phyloP scores from a whole-genome alignment of 2,888 invertebrate genomes.

The Drosophila setosimentum region DNA sequence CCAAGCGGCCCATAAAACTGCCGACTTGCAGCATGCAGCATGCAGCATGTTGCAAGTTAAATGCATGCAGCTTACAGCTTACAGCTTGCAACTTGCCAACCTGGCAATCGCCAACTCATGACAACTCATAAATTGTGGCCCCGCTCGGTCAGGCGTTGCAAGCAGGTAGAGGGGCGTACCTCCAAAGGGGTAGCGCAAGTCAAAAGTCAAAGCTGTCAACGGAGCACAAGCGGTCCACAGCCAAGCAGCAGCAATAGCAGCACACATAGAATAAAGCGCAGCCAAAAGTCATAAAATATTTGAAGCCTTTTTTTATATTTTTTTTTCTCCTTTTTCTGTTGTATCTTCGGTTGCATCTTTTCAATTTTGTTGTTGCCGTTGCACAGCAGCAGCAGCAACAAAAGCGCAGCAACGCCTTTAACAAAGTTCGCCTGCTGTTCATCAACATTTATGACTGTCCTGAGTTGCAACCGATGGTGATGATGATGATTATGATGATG shows the following conservation, averaged over 20 bases:
- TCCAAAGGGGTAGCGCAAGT: constrained; percentile 47
- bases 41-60: neutral
- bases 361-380: constrained; percentile 73
- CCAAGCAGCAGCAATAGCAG: constrained; percentile 3
- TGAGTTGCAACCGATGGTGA: constrained; percentile 21
- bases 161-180: constrained; percentile 36
- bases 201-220: constrained; percentile 73
- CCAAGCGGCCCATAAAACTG: constrained; percentile 56
- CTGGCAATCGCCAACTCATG: constrained; percentile 46
- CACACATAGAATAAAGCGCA: constrained; percentile 61
- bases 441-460: constrained; percentile 79
- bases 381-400: constrained; percentile 69
- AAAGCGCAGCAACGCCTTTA: constrained; percentile 75
- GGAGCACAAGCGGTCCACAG: constrained; percentile 14
- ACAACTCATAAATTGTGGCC: constrained; percentile 54
- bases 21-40: constrained; percentile 24
- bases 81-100: constrained; percentile 29
- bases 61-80: constrained; percentile 3
- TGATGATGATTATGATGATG: constrained; percentile 1
- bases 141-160: constrained; percentile 49
- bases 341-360: constrained; percentile 74
- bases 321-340: constrained; percentile 14
- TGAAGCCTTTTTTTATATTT: constrained; percentile 33
- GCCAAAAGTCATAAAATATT: constrained; percentile 61
- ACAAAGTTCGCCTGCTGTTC: constrained; percentile 80